phyloP scores from a whole-genome alignment of 2,113 vertebrate species.

The Dasyurus viverrinus region DNA sequence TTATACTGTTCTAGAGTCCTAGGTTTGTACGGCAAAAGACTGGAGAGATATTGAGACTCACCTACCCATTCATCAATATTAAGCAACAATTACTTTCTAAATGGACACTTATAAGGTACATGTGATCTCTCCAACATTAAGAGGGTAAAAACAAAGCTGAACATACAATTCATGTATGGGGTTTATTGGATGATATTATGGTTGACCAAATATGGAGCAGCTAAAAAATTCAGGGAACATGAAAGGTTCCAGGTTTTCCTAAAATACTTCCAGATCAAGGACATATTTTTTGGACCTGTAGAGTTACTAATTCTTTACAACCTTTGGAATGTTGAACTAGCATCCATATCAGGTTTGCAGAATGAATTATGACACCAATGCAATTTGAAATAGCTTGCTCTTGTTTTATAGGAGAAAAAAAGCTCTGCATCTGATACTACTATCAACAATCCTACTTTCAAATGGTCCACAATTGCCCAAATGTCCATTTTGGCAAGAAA shows the following conservation, averaged over 20 bases:
- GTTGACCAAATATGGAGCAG: not conserved
- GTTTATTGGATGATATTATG: not conserved
- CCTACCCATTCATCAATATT: not conserved
- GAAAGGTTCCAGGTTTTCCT: not conserved
- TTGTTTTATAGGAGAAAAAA: not conserved
- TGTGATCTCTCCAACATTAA: not conserved
- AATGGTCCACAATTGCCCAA: not conserved
- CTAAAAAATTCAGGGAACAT: not conserved
- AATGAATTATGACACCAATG: not conserved
- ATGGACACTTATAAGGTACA: not conserved
- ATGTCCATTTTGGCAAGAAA: not conserved
- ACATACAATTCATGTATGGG: not conserved
- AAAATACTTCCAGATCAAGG: not conserved
- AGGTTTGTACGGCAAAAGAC: not conserved
- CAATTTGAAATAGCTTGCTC: not conserved
- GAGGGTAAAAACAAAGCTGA: not conserved
- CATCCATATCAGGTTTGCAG: not conserved
- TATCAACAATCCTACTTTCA: not conserved
- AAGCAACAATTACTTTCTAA: not conserved
- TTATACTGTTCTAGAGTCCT: not conserved
- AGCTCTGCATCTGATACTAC: not conserved
- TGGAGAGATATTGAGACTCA: not conserved
- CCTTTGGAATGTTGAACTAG: not conserved
- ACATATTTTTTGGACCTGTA: not conserved
- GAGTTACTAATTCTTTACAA: not conserved